Conservation (phyloP, 1,140 invertebrate genomes). For the Pinna nobilis region DNA sequence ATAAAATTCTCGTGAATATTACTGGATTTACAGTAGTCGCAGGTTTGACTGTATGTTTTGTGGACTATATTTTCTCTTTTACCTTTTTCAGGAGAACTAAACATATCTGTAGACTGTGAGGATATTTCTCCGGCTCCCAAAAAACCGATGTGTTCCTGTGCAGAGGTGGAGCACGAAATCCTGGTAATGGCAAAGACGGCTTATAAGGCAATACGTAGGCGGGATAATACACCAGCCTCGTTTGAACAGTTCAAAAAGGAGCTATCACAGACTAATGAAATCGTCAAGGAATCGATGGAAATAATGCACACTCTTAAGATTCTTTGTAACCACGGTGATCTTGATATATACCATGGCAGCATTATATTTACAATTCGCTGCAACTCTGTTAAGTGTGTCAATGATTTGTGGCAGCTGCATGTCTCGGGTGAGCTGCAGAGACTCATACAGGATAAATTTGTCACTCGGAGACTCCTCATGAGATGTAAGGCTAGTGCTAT, state of each 20-base stretch:
- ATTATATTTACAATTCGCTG: constrained; percentile 51
- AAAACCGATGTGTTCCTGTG: constrained; percentile 45
- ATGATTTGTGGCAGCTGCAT: constrained; percentile 57
- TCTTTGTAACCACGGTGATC: constrained; percentile 58
- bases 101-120: constrained; percentile 52
- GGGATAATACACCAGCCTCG: constrained; percentile 50
- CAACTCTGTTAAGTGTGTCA: constrained; percentile 35
- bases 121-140: constrained; percentile 26
- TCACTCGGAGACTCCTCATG: constrained; percentile 37
- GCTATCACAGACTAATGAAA: constrained; percentile 53
- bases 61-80: background rate
- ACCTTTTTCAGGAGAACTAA: constrained; percentile 52
- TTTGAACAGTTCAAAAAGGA: constrained; percentile 66
- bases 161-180: constrained; percentile 55
- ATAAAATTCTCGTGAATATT: no score
- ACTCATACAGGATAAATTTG: constrained; percentile 47
- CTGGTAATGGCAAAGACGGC: constrained; percentile 53
- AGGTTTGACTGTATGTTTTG: no score
- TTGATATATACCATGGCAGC: constrained; percentile 56
- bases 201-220: constrained; percentile 49
- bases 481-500: constrained; percentile 43
- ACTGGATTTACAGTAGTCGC: no score
- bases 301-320: constrained; percentile 61
- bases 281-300: constrained; percentile 59
- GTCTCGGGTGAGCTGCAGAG: constrained; percentile 44